These are phyloP conservation scores for Varanus salvator DNA, from an alignment of 2,113 vertebrate species.

Conservation along the genomic window DNA sequence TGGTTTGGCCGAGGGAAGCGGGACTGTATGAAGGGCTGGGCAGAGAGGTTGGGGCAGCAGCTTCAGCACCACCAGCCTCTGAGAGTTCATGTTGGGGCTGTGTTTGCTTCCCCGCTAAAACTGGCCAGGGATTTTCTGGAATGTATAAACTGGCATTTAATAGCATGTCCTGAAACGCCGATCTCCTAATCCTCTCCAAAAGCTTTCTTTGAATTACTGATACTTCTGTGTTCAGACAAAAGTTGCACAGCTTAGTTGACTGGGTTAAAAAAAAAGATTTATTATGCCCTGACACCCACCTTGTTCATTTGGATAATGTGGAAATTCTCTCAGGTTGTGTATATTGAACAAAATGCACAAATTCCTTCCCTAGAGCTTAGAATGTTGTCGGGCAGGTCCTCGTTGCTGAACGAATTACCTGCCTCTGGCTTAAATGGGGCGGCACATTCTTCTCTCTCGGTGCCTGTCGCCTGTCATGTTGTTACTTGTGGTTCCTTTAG, in stretches of 20 bases:
- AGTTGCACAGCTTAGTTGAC: background rate
- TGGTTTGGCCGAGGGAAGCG: background rate
- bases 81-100: background rate
- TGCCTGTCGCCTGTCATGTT: background rate
- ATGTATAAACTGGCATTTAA: background rate
- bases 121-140: background rate
- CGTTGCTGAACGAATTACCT: background rate
- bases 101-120: background rate
- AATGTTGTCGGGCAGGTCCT: background rate
- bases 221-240: background rate
- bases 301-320: background rate
- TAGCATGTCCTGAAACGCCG: background rate
- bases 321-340: background rate
- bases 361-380: background rate
- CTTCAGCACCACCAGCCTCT: background rate
- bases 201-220: background rate
- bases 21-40: no score
- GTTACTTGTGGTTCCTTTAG: background rate
- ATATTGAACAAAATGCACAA: background rate
- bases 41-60: background rate
- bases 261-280: no score
- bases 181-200: background rate
- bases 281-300: fast-evolving
- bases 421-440: background rate
- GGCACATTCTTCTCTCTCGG: background rate